These are phyloP conservation scores for Pentamera pediparva DNA, from an alignment of 53 echinoderm and acorn worm species.

Conservation along the genomic window DNA sequence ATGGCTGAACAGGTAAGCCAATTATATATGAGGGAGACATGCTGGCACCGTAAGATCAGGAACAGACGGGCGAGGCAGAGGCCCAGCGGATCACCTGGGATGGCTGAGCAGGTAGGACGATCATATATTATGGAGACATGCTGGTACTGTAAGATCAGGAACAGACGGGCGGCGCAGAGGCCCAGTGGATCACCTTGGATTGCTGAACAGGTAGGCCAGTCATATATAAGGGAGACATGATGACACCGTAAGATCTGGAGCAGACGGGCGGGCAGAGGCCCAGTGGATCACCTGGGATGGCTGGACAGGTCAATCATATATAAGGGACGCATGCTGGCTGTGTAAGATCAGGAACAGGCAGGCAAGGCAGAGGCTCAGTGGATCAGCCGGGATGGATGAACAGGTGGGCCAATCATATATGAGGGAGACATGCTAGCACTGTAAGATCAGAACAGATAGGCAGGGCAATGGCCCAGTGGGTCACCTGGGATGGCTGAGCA, in stretches of 20 bases:
- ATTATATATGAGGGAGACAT: constrained; percentile 88
- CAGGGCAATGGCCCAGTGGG: background rate
- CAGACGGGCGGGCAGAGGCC: background rate
- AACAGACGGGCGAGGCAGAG: constrained; percentile 18
- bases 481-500: background rate
- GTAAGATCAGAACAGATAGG: constrained; percentile 56
- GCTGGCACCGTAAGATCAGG: constrained; percentile 81
- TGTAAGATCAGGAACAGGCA: constrained; percentile 59
- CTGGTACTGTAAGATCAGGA: constrained; percentile 82
- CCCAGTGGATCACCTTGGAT: background rate
- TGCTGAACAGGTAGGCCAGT: too few species aligned
- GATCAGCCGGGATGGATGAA: background rate
- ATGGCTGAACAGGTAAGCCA: too few species aligned
- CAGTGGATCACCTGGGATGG: constrained; percentile 1
- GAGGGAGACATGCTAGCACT: constrained; percentile 90
- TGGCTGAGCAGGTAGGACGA: too few species aligned
- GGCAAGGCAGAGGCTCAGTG: background rate
- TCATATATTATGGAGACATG: constrained; percentile 81
- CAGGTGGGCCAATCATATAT: too few species aligned
- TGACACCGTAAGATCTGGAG: constrained; percentile 84
- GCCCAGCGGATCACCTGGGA: background rate
- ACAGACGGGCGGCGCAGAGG: constrained; percentile 5
- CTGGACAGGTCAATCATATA: too few species aligned
- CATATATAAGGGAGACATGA: constrained; percentile 80
- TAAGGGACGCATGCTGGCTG: constrained; percentile 92